phyloP scores from a whole-genome alignment of 2,113 vertebrate genomes.

The Bothrops jararaca region DNA sequence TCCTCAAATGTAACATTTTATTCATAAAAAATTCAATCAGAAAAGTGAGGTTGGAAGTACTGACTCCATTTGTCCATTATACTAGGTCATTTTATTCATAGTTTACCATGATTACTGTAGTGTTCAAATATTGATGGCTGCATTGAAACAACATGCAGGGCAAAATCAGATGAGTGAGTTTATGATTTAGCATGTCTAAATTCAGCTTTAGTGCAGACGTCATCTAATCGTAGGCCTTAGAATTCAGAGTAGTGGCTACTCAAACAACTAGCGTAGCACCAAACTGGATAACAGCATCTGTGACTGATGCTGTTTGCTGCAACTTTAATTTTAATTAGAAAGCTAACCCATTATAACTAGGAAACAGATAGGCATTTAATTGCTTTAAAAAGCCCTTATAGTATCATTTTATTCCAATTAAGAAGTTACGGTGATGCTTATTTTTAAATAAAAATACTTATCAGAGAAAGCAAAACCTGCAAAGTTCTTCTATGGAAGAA shows the following conservation, averaged over 20 bases:
- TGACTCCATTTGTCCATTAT: not conserved
- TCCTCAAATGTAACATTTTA: not conserved
- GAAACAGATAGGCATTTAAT: no score
- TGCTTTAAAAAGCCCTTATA: not conserved
- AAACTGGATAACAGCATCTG: no score
- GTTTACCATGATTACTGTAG: not conserved
- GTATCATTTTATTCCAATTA: not conserved
- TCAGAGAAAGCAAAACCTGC: not conserved
- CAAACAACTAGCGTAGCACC: no score
- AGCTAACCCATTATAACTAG: no score
- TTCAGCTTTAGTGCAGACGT: no score
- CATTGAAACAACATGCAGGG: not conserved
- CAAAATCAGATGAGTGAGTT: no score
- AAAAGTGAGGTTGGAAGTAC: not conserved
- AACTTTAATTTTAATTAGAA: no score
- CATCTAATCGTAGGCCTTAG: no score
- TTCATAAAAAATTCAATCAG: not conserved
- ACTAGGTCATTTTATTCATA: not conserved
- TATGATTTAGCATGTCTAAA: no score
- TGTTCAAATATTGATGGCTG: not conserved
- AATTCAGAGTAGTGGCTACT: no score
- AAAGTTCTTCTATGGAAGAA: not conserved
- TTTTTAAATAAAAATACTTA: not conserved
- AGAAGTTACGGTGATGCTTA: not conserved
- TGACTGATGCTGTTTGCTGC: no score